A percentile compares a stretch with the other conserved stretches of the same genome.
phyloP scores from a whole-genome alignment of 2,797 vertebrate species.

The Cottoperca gobio region DNA sequence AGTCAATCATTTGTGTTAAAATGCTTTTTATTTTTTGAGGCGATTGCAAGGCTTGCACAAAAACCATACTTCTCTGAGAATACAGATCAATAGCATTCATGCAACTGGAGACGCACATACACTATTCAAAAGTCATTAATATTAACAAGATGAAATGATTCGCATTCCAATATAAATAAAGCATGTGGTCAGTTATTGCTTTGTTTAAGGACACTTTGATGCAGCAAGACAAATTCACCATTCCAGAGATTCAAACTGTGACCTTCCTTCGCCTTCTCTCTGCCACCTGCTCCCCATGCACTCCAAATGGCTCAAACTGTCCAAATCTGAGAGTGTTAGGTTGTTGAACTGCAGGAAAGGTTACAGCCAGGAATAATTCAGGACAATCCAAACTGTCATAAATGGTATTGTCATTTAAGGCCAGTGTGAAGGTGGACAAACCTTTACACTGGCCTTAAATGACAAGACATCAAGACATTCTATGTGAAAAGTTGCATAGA shows the following conservation, averaged over 20 bases:
- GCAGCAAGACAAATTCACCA: slow-evolving; percentile 9
- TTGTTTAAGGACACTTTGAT: slow-evolving; percentile 52
- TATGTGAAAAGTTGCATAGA: neutral
- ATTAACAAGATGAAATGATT: slow-evolving; percentile 7
- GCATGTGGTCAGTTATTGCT: slow-evolving; percentile 17
- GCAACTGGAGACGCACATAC: neutral
- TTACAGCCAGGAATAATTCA: neutral
- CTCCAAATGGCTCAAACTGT: slow-evolving; percentile 53
- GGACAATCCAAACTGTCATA: slow-evolving; percentile 18
- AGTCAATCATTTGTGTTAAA: slow-evolving; percentile 22
- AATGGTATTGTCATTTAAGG: slow-evolving; percentile 13
- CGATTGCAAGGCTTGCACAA: neutral
- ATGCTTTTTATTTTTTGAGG: neutral
- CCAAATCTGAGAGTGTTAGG: slow-evolving; percentile 23
- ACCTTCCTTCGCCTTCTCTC: slow-evolving; percentile 37
- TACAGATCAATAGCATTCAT: slow-evolving; percentile 30
- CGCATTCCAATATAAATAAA: neutral
- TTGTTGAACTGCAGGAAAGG: slow-evolving; percentile 8
- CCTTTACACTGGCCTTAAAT: no score
- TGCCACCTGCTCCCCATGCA: slow-evolving; percentile 58
- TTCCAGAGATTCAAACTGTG: slow-evolving; percentile 54
- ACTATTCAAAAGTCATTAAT: slow-evolving; percentile 18
- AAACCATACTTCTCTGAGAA: neutral
- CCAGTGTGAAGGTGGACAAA: slow-evolving; percentile 8
- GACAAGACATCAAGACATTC: neutral